These are phyloP conservation scores for Lepus timidus DNA, from an alignment of 2,113 vertebrate species.

Conservation along the genomic window DNA sequence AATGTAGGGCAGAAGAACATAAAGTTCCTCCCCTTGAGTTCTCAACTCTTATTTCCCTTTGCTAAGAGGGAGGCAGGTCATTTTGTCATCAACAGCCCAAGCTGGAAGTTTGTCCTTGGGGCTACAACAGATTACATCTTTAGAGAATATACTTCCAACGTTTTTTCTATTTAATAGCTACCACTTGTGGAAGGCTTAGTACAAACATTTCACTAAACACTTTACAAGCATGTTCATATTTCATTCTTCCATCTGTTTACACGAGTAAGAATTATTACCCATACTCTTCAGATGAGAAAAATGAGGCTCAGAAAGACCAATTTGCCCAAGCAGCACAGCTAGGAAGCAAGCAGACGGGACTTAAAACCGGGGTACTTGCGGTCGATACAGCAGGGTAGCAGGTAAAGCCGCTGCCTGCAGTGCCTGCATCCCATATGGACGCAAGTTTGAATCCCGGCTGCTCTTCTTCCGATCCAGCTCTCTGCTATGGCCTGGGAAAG, in stretches of 20 bases:
- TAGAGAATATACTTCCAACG: neutral
- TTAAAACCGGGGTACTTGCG: neutral
- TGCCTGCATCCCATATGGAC: too few relatives aligned
- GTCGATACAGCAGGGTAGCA: too few relatives aligned
- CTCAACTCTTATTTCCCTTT: neutral
- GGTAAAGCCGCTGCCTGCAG: too few relatives aligned
- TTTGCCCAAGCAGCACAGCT: neutral
- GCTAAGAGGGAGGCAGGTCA: neutral
- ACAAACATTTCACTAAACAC: neutral
- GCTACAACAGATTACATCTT: neutral
- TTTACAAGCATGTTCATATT: neutral
- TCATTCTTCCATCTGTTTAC: neutral
- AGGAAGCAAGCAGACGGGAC: neutral
- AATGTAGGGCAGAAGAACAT: neutral
- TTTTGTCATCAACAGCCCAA: neutral
- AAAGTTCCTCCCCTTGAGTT: neutral
- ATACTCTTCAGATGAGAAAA: conserved; percentile 33
- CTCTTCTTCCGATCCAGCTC: too few relatives aligned
- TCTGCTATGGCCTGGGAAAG: too few relatives aligned
- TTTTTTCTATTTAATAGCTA: neutral
- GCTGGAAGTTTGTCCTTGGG: neutral
- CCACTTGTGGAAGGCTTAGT: neutral
- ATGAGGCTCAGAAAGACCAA: neutral
- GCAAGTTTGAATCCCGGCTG: too few relatives aligned
- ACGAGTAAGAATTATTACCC: conserved; percentile 26